A percentile compares a stretch with the other conserved stretches of the same genome.
Evolutionary conservation across 1,140 invertebrate genomes (phyloP).

Genomic region (Globodera ellingtonae): DNA sequence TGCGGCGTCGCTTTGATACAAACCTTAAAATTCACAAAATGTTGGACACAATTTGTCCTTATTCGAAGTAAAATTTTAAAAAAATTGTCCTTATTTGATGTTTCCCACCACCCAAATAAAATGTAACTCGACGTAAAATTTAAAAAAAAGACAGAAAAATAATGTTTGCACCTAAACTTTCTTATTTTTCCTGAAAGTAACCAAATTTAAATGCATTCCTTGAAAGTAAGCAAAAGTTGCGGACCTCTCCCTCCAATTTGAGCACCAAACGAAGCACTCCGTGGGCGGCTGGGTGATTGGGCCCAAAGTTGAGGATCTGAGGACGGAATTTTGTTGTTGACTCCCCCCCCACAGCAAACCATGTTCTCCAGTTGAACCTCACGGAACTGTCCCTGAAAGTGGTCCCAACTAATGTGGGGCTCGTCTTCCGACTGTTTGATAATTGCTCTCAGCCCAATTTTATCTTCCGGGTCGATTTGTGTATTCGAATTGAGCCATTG

Average conservation of each 20-base stretch:
- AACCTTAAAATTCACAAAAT: constrained; percentile 69
- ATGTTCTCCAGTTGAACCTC: constrained; percentile 68
- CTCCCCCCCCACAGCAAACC: background rate
- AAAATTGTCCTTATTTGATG: too few relatives aligned
- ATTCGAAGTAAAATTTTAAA: too few relatives aligned
- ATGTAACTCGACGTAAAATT: too few relatives aligned
- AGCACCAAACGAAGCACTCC: constrained; percentile 90
- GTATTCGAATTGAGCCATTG: background rate
- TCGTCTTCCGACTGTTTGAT: background rate
- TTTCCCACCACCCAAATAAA: too few relatives aligned
- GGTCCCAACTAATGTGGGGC: constrained; percentile 37
- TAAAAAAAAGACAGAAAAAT: too few relatives aligned
- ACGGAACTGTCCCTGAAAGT: constrained; percentile 36
- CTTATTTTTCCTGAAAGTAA: too few relatives aligned
- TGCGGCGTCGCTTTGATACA: constrained; percentile 89
- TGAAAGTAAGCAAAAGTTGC: constrained; percentile 14
- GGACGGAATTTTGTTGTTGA: too few relatives aligned
- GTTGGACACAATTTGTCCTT: too few relatives aligned
- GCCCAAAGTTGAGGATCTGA: constrained; percentile 85
- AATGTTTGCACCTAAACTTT: too few relatives aligned
- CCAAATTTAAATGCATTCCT: too few relatives aligned
- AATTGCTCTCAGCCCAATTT: background rate
- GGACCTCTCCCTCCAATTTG: constrained; percentile 90
- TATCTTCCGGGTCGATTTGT: constrained; percentile 2
- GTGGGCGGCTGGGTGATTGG: constrained; percentile 97